These are phyloP conservation scores for Lordiphosa stackelbergi DNA, from an alignment of 1,140 invertebrate species.

Conservation along the genomic window DNA sequence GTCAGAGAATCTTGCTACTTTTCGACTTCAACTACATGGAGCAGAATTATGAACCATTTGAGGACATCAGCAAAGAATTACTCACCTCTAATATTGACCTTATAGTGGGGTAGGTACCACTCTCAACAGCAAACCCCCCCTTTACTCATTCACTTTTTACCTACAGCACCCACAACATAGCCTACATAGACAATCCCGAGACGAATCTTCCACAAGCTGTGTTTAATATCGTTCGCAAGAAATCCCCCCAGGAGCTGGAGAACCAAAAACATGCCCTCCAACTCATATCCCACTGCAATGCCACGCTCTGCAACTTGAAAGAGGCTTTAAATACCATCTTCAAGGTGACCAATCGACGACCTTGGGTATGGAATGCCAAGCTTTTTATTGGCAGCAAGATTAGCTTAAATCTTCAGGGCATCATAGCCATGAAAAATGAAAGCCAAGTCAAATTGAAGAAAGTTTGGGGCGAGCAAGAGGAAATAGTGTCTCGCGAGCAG, in stretches of 20 bases:
- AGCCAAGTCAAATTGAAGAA: conserved; percentile 59
- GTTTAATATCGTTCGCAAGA: conserved; percentile 41
- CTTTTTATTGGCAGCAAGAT: conserved; percentile 60
- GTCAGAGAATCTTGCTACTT: conserved; percentile 52
- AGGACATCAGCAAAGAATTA: conserved; percentile 27
- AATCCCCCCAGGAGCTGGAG: conserved; percentile 30
- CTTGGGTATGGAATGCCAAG: conserved; percentile 63
- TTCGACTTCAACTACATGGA: conserved; percentile 58
- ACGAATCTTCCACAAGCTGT: conserved; percentile 44
- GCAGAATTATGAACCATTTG: conserved; percentile 42
- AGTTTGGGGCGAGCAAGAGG: conserved; percentile 47
- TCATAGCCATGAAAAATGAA: conserved; percentile 70
- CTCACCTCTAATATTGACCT: conserved; percentile 39
- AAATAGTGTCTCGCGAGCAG: conserved; percentile 49
- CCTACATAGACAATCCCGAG: conserved; percentile 52
- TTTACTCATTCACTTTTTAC: not conserved
- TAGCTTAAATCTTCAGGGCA: conserved; percentile 46
- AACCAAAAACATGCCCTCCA: conserved; percentile 61
- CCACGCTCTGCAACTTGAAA: conserved; percentile 57
- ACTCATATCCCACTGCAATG: conserved; percentile 55
- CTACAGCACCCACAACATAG: conserved; percentile 52
- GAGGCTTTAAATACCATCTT: conserved; percentile 46
- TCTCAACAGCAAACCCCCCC: too few relatives aligned
- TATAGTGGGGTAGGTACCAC: conserved; percentile 56
- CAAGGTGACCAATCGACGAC: conserved; percentile 45